phyloP scores from a whole-genome alignment of 2,113 vertebrate genomes.

The Mesitornis unicolor region DNA sequence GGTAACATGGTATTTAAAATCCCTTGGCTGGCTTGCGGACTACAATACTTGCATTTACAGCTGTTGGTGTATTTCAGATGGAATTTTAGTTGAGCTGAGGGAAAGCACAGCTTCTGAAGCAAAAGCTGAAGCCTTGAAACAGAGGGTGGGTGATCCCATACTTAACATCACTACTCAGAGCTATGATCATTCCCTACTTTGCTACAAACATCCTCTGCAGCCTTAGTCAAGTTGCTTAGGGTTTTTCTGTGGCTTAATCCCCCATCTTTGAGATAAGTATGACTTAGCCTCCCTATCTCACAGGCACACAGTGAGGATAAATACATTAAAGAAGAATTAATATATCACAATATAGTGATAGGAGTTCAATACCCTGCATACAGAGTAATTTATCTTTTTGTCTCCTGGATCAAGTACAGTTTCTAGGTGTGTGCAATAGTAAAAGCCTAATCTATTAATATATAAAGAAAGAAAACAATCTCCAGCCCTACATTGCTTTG shows the following conservation, averaged over 20 bases:
- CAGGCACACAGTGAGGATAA: conserved; percentile 8
- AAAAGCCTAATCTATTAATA: not conserved
- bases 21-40: not conserved
- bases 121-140: not conserved
- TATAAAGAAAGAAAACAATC: not conserved
- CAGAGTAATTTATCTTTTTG: conserved; percentile 35
- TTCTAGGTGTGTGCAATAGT: not conserved
- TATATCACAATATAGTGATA: conserved; percentile 42
- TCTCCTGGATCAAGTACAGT: conserved; percentile 59
- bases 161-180: not conserved
- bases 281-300: conserved; percentile 40
- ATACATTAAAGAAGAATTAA: conserved; percentile 52
- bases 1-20: not conserved
- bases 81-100: not conserved
- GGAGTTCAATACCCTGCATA: conserved; percentile 18
- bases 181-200: not conserved
- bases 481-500: not conserved
- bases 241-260: conserved; percentile 20
- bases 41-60: not conserved
- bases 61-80: not conserved
- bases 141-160: not conserved
- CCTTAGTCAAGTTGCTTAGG: not conserved
- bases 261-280: conserved; percentile 37
- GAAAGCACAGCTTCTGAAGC: not conserved
- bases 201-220: not conserved